Evolutionary conservation across 2,888 invertebrate species (phyloP).

Genomic region (Lacanobia wlatinum): DNA sequence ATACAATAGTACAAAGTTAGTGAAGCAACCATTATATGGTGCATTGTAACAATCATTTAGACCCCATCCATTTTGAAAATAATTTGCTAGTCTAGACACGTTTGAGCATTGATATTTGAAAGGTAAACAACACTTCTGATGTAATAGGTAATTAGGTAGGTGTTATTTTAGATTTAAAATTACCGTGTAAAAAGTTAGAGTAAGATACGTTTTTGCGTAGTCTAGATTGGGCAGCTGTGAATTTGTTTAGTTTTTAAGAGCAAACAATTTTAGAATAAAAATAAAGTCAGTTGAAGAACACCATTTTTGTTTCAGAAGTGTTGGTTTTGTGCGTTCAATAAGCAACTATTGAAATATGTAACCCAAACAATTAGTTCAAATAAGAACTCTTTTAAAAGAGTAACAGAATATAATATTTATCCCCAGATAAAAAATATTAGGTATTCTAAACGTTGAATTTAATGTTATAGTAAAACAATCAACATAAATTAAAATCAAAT

Average conservation of each 20-base stretch:
- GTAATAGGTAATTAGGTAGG: background rate
- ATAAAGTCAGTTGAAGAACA: background rate
- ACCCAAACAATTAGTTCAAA: slow-evolving; percentile 12
- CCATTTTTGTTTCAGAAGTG: slow-evolving; percentile 53
- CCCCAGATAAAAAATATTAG: background rate
- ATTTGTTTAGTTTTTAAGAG: background rate
- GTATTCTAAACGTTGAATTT: background rate
- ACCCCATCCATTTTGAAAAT: slow-evolving; percentile 69
- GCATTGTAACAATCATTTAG: slow-evolving; percentile 78
- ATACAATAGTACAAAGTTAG: slow-evolving; percentile 77
- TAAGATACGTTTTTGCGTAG: slow-evolving; percentile 40
- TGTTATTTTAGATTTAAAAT: background rate
- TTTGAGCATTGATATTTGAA: slow-evolving; percentile 65
- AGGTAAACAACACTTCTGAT: slow-evolving; percentile 62
- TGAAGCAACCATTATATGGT: slow-evolving; percentile 87
- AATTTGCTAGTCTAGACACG: slow-evolving; percentile 62
- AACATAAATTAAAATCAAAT: background rate
- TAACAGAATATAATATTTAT: background rate
- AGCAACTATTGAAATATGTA: slow-evolving; percentile 18
- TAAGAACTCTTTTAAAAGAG: background rate
- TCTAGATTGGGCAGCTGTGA: slow-evolving; percentile 16
- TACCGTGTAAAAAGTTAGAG: slow-evolving; percentile 28
- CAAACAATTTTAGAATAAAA: background rate
- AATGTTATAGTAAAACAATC: background rate
- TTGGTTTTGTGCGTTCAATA: slow-evolving; percentile 26